Conservation (phyloP, 2,888 invertebrate genomes). For the Agrotis segetum region DNA sequence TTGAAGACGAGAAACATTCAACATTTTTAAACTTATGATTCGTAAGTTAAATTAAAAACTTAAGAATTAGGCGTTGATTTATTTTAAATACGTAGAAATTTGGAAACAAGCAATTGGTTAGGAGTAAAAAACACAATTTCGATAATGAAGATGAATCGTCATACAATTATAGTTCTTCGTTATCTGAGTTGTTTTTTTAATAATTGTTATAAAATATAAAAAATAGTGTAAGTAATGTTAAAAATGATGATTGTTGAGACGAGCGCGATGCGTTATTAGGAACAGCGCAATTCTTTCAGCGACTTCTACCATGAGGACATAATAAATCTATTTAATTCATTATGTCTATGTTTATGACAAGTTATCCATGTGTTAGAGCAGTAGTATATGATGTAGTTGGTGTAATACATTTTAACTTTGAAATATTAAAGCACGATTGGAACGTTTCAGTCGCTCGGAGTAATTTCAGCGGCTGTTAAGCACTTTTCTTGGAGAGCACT, state of each 20-base stretch:
- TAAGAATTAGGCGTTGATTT: constrained; percentile 72
- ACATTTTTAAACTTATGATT: constrained; percentile 71
- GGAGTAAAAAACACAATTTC: constrained; percentile 66
- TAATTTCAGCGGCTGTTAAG: constrained; percentile 33
- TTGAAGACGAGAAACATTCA: constrained; percentile 60
- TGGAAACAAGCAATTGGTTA: constrained; percentile 69
- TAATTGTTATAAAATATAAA: constrained; percentile 54
- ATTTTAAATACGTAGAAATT: constrained; percentile 70
- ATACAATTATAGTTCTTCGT: constrained; percentile 2
- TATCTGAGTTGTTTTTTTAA: not conserved
- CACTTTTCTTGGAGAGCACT: constrained; percentile 56
- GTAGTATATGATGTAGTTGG: constrained; percentile 73
- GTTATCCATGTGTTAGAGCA: constrained; percentile 70
- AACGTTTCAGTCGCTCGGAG: constrained; percentile 56
- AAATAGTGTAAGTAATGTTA: constrained; percentile 55
- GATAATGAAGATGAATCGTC: constrained; percentile 43
- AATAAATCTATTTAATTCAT: constrained; percentile 65
- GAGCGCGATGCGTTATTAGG: constrained; percentile 42
- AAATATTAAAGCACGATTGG: constrained; percentile 62
- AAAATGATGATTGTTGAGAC: constrained; percentile 54
- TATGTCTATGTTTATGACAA: constrained; percentile 68
- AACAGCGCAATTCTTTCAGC: constrained; percentile 55
- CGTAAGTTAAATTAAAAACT: constrained; percentile 70
- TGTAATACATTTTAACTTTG: constrained; percentile 68
- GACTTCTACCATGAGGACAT: constrained; percentile 67